Percentiles rank a stretch among this genome's conserved stretches.
These are phyloP conservation scores for Sinelater perroti DNA, from an alignment of 2,888 invertebrate genomes.

Conservation along the genomic window DNA sequence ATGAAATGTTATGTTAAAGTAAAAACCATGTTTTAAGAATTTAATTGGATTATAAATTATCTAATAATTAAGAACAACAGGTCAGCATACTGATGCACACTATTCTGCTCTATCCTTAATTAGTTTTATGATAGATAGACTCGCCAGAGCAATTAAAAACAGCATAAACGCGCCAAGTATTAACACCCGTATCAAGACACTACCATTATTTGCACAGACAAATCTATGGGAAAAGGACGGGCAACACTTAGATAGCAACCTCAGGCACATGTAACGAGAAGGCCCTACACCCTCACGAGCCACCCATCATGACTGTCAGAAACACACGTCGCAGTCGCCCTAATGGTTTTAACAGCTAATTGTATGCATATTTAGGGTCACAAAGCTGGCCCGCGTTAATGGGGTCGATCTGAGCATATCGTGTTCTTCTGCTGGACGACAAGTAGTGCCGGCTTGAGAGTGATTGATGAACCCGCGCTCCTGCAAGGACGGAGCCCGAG, in stretches of 20 bases:
- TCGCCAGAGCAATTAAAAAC: too few relatives aligned
- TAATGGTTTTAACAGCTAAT: slow-evolving; percentile 26
- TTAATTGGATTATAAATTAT: too few relatives aligned
- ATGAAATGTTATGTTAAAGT: too few relatives aligned
- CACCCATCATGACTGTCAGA: slow-evolving; percentile 28
- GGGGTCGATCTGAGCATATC: slow-evolving; percentile 2
- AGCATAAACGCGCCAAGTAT: too few relatives aligned
- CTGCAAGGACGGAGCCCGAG: too few relatives aligned
- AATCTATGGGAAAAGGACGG: neutral
- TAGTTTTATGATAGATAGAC: too few relatives aligned
- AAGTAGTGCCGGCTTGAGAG: slow-evolving; percentile 1
- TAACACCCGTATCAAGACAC: too few relatives aligned
- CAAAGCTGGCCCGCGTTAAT: slow-evolving; percentile 14
- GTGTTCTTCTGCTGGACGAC: neutral
- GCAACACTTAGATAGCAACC: neutral
- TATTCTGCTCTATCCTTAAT: too few relatives aligned
- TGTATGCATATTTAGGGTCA: slow-evolving; percentile 26
- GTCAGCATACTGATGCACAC: too few relatives aligned
- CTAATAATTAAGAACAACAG: too few relatives aligned
- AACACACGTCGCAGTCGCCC: slow-evolving; percentile 27
- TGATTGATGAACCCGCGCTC: slow-evolving; percentile 9
- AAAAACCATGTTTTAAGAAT: too few relatives aligned
- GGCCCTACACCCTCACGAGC: slow-evolving; percentile 4
- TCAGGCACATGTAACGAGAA: slow-evolving; percentile 6
- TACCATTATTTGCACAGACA: too few relatives aligned